These are phyloP conservation scores for Lochmaea capreae DNA, from an alignment of 2,888 invertebrate genomes.

Conservation along the genomic window DNA sequence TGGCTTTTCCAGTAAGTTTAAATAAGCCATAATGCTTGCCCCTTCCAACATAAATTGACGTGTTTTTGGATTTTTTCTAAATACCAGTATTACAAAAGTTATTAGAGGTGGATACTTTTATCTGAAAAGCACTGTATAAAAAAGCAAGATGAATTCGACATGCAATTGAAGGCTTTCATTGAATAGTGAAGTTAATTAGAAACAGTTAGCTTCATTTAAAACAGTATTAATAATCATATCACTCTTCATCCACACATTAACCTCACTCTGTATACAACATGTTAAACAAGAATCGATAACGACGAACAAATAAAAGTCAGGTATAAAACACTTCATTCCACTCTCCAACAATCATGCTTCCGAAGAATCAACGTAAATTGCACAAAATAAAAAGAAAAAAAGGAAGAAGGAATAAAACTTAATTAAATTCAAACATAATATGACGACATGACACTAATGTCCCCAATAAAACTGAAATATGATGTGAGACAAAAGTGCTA, in stretches of 20 bases:
- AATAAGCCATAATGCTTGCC: no score
- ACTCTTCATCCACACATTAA: background rate
- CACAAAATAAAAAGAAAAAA: background rate
- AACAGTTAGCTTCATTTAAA: background rate
- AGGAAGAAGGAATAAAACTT: constrained; percentile 6
- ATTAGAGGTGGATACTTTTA: no score
- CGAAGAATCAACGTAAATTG: constrained; percentile 8
- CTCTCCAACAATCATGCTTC: constrained; percentile 2
- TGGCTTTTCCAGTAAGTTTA: no score
- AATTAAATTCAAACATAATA: constrained; percentile 18
- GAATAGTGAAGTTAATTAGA: no score
- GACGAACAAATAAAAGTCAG: background rate
- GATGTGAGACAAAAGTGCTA: constrained; percentile 21
- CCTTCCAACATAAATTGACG: no score
- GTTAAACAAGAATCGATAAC: background rate
- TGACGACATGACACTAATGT: constrained; percentile 31
- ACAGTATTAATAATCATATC: background rate
- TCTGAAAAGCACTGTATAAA: no score
- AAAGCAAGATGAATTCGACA: no score
- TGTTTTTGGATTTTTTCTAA: no score
- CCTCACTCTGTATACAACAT: background rate
- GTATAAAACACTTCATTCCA: constrained; percentile 5
- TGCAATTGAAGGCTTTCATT: no score
- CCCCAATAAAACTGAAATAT: constrained; percentile 31
- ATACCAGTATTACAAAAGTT: no score